A percentile compares a stretch with the other conserved stretches of the same genome.
These are phyloP conservation scores for Acanthosepion pharaonis DNA, from an alignment of 2,888 invertebrate genomes.

Conservation along the genomic window DNA sequence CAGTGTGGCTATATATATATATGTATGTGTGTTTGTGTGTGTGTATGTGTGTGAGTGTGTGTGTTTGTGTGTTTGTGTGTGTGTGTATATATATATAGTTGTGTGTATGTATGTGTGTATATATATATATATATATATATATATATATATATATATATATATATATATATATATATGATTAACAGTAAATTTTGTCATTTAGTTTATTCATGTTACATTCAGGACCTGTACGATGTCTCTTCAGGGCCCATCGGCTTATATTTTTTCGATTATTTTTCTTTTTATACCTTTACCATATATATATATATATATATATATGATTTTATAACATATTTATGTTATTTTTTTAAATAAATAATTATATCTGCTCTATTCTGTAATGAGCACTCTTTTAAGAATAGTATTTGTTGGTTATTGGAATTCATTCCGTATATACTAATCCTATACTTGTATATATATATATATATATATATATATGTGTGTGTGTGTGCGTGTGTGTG, in stretches of 20 bases:
- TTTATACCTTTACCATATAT: neutral
- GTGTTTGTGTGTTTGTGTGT: neutral
- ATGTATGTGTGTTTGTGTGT: no score
- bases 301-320: constrained; percentile 24
- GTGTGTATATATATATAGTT: neutral
- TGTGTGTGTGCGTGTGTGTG: neutral
- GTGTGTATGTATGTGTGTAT: neutral
- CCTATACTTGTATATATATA: neutral
- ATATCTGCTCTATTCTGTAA: no score
- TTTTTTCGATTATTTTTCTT: neutral
- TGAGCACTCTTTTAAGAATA: no score
- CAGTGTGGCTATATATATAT: no score
- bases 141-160: constrained; percentile 42
- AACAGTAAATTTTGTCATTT: no score
- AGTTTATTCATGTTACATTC: neutral
- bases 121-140: constrained; percentile 39
- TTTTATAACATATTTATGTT: no score
- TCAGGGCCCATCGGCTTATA: neutral
- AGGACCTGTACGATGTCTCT: no score
- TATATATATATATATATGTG: neutral
- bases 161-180: neutral
- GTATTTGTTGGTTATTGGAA: no score
- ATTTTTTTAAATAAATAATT: no score
- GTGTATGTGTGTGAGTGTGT: neutral
- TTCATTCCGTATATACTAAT: no score